Evolutionary conservation across 2,888 invertebrate genomes (phyloP).

Genomic region (Pherbina coryleti): DNA sequence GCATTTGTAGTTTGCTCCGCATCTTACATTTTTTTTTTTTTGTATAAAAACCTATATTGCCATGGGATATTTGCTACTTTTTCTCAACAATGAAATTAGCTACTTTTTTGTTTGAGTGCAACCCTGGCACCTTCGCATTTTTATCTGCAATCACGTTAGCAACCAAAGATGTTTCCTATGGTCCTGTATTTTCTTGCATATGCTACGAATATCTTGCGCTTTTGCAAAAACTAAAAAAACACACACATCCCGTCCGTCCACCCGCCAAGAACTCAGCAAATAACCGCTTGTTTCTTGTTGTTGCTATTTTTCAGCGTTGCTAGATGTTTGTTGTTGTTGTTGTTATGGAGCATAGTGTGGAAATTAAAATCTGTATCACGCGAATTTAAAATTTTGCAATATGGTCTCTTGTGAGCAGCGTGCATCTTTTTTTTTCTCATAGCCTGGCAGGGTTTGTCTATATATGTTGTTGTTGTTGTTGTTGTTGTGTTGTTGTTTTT

Average conservation of each 20-base stretch:
- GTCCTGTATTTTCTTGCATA: constrained; percentile 28
- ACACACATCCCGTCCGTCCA: background rate
- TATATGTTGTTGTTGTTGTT: background rate
- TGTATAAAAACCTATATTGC: too few relatives aligned
- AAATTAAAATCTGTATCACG: constrained; percentile 34
- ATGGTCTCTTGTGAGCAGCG: constrained; percentile 15
- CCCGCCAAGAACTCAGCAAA: background rate
- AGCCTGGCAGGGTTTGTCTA: too few relatives aligned
- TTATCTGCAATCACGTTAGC: background rate
- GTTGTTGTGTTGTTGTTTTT: background rate
- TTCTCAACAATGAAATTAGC: too few relatives aligned
- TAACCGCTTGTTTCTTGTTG: background rate
- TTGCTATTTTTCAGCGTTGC: background rate
- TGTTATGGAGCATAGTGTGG: background rate
- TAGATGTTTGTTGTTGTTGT: constrained; percentile 2
- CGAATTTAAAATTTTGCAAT: constrained; percentile 32
- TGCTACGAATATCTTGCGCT: background rate
- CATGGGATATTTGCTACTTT: too few relatives aligned
- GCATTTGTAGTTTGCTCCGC: too few relatives aligned
- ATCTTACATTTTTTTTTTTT: too few relatives aligned
- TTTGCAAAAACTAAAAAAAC: too few relatives aligned
- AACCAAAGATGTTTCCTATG: constrained; percentile 18
- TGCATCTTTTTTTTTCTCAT: background rate
- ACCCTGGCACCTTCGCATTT: background rate
- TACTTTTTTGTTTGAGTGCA: background rate